phyloP scores from a whole-genome alignment of 2,888 invertebrate species.

The Hyppa rectilinea region DNA sequence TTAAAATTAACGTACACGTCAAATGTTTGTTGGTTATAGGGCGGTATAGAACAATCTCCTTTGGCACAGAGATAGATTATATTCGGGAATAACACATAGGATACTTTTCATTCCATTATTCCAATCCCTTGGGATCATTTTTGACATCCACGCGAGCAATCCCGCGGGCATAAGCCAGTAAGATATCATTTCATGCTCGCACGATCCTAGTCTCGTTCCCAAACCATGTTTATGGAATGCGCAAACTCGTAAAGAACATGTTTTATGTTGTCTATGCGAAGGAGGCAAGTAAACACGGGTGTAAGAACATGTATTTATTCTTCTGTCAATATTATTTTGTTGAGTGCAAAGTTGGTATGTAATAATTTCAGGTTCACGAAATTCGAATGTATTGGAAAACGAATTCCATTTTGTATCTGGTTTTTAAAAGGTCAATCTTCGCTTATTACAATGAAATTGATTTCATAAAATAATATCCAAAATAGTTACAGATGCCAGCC shows the following conservation, averaged over 20 bases:
- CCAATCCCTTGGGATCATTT: too few relatives aligned
- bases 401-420: not conserved
- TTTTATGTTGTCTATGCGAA: slow-evolving; percentile 28
- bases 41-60: too few relatives aligned
- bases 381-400: not conserved
- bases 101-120: too few relatives aligned
- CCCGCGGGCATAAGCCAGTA: too few relatives aligned
- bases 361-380: slow-evolving; percentile 19
- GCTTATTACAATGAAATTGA: slow-evolving; percentile 2
- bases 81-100: too few relatives aligned
- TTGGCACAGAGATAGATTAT: too few relatives aligned
- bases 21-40: too few relatives aligned
- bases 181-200: not conserved
- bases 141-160: too few relatives aligned
- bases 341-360: slow-evolving; percentile 8
- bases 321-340: slow-evolving; percentile 24
- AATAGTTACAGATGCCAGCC: too few relatives aligned
- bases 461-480: not conserved
- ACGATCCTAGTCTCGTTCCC: not conserved
- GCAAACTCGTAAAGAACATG: slow-evolving; percentile 31
- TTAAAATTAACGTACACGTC: too few relatives aligned
- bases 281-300: slow-evolving; percentile 33
- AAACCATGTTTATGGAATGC: slow-evolving; percentile 32
- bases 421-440: slow-evolving; percentile 11
- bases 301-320: slow-evolving; percentile 44